Evolutionary conservation across 2,113 vertebrate species (phyloP).

Genomic region (Litocranius walleri): DNA sequence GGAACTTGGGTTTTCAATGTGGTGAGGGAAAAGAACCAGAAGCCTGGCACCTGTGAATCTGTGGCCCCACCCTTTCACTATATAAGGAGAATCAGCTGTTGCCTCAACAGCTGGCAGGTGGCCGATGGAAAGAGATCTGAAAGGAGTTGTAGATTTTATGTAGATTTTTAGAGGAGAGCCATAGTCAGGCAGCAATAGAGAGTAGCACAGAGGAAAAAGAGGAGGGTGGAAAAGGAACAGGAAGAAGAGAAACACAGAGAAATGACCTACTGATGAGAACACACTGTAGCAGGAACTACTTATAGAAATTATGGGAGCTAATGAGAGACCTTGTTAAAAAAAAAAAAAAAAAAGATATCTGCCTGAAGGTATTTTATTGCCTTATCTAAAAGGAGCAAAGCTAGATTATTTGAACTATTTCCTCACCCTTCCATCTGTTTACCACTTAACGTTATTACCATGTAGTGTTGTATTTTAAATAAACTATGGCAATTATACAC

Average conservation of each 20-base stretch:
- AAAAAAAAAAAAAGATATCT: background rate
- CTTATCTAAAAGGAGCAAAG: background rate
- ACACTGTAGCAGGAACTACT: background rate
- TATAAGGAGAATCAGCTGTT: conserved; percentile 52
- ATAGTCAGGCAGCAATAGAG: background rate
- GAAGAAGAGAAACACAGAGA: background rate
- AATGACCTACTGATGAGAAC: background rate
- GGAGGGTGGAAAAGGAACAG: background rate
- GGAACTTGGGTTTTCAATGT: conserved; percentile 23
- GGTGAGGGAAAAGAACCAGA: conserved; percentile 28
- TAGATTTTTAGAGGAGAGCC: background rate
- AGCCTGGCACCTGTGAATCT: conserved; percentile 33
- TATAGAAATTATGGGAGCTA: background rate
- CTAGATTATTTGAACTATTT: background rate
- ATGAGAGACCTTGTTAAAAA: background rate
- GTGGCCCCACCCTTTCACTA: background rate
- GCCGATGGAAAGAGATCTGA: background rate
- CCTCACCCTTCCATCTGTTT: background rate
- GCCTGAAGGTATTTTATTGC: background rate
- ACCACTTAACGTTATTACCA: background rate
- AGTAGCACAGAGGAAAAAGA: background rate
- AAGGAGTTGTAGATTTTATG: background rate
- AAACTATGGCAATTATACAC: background rate
- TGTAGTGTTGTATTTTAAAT: background rate
- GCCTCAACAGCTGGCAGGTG: conserved; percentile 45